Base-by-base conservation (phyloP, 2,888 invertebrate species). In the Dicyrtoma fusca region DNA sequence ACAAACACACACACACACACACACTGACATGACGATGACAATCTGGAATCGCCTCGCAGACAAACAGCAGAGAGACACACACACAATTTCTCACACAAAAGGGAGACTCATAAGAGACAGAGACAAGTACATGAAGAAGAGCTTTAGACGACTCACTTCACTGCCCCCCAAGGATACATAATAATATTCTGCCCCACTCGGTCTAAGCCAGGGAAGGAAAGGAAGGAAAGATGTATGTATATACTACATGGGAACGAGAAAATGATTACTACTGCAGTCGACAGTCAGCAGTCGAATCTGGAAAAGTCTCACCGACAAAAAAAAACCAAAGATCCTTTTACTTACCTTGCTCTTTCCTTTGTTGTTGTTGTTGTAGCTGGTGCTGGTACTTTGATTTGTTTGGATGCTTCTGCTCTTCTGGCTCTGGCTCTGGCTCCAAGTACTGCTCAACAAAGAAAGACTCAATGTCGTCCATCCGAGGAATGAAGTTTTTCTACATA, bases 381-480 rank as follows among this genome's bases (percentile, higher is more conserved):
- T 47, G 26, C 23, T 63, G 19, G 21, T 26, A 64, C 51, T 34
- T 64, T 13, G 64, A 64, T 64, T 51, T n/a, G 14, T 49, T n/a
- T 13, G 14, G 4, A 6, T 53, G 19, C 21, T 53, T 2, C 21
- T 53, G 19, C 53, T 53, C 19, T 23, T 53, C 53, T 53, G 53
- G 13, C 19, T 44, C 1, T 47, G 26, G 11, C 45, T 21, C 26
- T 34, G 51, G 34, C 61, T 65, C 11, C 26, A 47, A 49, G 75
- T 71, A 72, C 73, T 71, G 74, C 51, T 73, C 63, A 71, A 65
- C 44, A 70, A 57, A 61, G 26, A 68, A 25, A 78, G 59, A 45
- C 64, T 66, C 76, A 79, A 71, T 45, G 77, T 75, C 53, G 76
- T 77, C 79, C 79, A 79, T 79, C 78, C 78, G 76, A 79, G 78